Base-by-base conservation (phyloP, 1,140 invertebrate genomes). In the Homalodisca vitripennis region DNA sequence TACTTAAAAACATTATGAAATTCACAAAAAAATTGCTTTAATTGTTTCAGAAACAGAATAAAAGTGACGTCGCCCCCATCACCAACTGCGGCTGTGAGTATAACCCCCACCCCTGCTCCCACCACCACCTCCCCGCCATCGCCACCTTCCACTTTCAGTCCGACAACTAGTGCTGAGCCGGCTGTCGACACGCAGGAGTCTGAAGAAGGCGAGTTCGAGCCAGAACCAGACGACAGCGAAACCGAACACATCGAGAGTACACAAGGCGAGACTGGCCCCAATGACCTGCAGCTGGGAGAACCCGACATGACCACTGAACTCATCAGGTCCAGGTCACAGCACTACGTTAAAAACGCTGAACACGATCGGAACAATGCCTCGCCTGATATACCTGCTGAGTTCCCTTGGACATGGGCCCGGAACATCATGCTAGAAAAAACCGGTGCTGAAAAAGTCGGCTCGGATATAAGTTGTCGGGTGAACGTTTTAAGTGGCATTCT, bases 121-220 rank as follows among this genome's bases (percentile, higher is more conserved):
- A 46, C 64, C 22, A 30, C 80, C 78, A 32, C 81, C 79, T 68
- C 80, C 75, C 81, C 79, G 71, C 80, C 82, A 74, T 81, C 82
- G 74, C 78, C 82, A 73, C 78, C 81, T 41, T 82, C 81, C 27
- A 81, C 82, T 74, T 81, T 82, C 77, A 81, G 78, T 67, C 76
- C 82, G 53, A 82, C 80, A 69, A 80, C 81, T 77, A 79, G 81
- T 74, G 17, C 29, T 31, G 31, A 20, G 13, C 27, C 67, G 6
- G 62, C 30, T 27, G 48, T 41, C 17, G 53, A 62, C 24, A 51
- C 29, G 20, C 32, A 63, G 24, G 64, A 53, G 48, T 30, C 48
- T 53, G 60, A 63, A 29, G 27, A 31, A 1, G 20, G 29, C 14
- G 29, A 62, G 20, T 12, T 20, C 31, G 27, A 57, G 1, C 2